phyloP scores from a whole-genome alignment of 64 coral and sea anemone species.

The Montipora capricornis region DNA sequence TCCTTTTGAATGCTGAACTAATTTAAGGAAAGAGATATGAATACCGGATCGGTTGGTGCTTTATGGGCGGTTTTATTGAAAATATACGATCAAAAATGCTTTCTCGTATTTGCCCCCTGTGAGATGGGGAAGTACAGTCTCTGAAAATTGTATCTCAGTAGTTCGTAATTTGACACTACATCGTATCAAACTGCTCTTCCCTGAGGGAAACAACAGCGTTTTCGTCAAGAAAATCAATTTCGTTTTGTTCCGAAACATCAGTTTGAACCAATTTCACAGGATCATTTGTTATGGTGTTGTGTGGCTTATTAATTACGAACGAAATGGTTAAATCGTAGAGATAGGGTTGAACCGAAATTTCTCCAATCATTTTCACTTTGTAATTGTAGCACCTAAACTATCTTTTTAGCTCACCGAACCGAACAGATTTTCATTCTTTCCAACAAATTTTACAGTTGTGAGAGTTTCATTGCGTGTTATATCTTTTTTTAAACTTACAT shows the following conservation, averaged over 20 bases:
- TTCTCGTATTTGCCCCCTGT: not conserved
- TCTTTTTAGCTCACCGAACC: not conserved
- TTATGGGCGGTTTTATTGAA: not conserved
- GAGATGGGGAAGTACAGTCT: not conserved
- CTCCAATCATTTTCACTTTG: not conserved
- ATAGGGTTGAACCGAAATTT: not conserved
- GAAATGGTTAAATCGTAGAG: not conserved
- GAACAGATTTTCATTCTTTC: not conserved
- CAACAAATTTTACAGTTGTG: not conserved
- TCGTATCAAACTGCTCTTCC: not conserved
- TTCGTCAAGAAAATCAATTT: not conserved
- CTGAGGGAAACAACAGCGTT: not conserved
- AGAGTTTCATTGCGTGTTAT: not conserved
- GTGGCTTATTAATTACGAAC: not conserved
- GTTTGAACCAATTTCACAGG: not conserved
- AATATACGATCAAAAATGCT: not conserved
- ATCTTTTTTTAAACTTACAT: not conserved
- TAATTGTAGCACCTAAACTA: not conserved
- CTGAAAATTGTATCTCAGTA: not conserved
- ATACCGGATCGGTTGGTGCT: not conserved
- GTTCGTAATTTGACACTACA: constrained; percentile 37
- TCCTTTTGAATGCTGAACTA: not conserved
- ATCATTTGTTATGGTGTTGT: not conserved
- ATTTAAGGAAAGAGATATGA: not conserved
- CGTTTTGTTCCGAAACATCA: not conserved